phyloP scores from a whole-genome alignment of 2,797 vertebrate genomes.

The Limnodromus scolopaceus region DNA sequence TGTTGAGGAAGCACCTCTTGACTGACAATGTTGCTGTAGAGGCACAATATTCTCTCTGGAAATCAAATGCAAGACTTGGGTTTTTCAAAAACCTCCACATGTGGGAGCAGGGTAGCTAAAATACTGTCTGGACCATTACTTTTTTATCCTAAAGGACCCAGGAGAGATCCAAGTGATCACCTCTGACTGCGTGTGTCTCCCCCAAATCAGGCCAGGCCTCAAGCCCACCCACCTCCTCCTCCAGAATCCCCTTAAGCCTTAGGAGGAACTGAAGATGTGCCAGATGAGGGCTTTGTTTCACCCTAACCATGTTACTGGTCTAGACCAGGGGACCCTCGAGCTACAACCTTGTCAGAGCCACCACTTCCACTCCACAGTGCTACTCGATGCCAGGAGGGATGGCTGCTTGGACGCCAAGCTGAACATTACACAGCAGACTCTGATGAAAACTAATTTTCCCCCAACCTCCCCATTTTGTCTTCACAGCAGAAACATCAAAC shows the following conservation, averaged over 20 bases:
- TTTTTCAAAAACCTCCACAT: neutral
- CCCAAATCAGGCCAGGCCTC: neutral
- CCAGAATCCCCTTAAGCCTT: neutral
- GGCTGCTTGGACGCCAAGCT: neutral
- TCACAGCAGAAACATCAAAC: conserved; percentile 9
- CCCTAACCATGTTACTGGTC: neutral
- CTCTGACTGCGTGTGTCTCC: neutral
- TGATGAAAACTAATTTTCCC: conserved; percentile 2
- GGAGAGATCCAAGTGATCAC: neutral
- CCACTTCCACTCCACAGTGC: neutral
- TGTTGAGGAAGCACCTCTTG: neutral
- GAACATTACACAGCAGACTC: neutral
- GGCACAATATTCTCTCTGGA: neutral
- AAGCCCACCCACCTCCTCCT: neutral
- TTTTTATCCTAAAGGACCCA: neutral
- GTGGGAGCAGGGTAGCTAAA: neutral
- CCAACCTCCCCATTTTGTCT: conserved; percentile 1
- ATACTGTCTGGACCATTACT: neutral
- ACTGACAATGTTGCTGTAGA: neutral
- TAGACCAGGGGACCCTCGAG: neutral
- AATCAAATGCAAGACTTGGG: neutral
- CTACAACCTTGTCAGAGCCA: neutral
- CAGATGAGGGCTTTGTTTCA: neutral
- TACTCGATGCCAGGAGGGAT: neutral
- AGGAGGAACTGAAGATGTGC: neutral